Evolutionary conservation across 2,888 invertebrate genomes (phyloP).

Genomic region (Podotricha telesiphe): DNA sequence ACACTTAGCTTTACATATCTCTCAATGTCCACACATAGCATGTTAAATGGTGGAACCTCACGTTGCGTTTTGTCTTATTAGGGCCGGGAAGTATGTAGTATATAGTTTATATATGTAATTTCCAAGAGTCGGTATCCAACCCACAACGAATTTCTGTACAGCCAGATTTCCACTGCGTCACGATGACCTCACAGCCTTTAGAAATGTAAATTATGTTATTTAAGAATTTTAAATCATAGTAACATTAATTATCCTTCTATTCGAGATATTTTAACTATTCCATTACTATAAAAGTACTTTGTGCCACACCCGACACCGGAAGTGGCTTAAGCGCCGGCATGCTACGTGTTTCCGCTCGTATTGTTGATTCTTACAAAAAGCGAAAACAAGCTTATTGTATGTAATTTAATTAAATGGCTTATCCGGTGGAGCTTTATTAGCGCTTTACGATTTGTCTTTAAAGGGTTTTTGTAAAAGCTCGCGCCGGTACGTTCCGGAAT

Average conservation of each 20-base stretch:
- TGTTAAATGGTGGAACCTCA: too few relatives aligned
- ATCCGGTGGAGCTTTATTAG: conserved; percentile 36
- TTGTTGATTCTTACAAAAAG: conserved; percentile 35
- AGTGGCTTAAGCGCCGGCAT: conserved; percentile 39
- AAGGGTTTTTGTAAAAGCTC: conserved; percentile 27
- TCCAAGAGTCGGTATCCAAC: too few relatives aligned
- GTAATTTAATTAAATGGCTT: conserved; percentile 42
- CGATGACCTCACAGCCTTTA: not conserved
- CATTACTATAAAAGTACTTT: conserved; percentile 10
- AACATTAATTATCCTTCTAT: conserved; percentile 1
- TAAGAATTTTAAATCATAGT: not conserved
- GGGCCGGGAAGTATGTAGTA: too few relatives aligned
- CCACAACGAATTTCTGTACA: too few relatives aligned
- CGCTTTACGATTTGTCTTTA: conserved; percentile 15
- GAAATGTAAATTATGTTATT: not conserved
- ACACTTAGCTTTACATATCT: too few relatives aligned
- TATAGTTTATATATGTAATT: too few relatives aligned
- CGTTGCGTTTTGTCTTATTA: too few relatives aligned
- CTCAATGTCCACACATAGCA: too few relatives aligned
- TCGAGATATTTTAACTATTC: conserved; percentile 1
- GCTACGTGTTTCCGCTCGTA: conserved; percentile 41
- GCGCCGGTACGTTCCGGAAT: not conserved
- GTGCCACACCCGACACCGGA: conserved; percentile 31
- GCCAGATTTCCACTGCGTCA: not conserved
- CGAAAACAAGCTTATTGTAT: conserved; percentile 33